Evolutionary conservation across 1,140 invertebrate species (phyloP).

Genomic region (Leptestheria dahalacensis): DNA sequence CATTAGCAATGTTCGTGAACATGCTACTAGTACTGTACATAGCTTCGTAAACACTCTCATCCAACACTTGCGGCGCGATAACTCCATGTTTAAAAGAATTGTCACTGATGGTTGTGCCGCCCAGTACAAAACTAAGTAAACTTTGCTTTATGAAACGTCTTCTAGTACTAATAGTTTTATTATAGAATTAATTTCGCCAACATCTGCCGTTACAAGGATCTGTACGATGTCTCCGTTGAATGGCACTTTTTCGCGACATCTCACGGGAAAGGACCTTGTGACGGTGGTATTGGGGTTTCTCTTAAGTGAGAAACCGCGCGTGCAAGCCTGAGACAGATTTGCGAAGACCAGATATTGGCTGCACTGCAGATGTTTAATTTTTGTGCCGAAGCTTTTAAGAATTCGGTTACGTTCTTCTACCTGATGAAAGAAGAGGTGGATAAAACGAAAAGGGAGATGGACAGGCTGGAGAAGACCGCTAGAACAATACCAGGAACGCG

Average conservation of each 20-base stretch:
- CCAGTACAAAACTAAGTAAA: slow-evolving; percentile 27
- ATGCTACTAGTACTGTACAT: not conserved
- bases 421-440: not conserved
- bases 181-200: slow-evolving; percentile 22
- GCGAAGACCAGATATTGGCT: not conserved
- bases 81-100: not conserved
- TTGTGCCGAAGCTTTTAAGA: not conserved
- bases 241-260: slow-evolving; percentile 25
- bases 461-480: not conserved
- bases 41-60: not conserved
- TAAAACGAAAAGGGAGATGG: not conserved
- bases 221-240: slow-evolving; percentile 23
- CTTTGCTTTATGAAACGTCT: not conserved
- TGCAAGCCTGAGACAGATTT: slow-evolving; percentile 8
- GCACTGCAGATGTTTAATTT: not conserved
- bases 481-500: not conserved
- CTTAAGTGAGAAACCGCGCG: slow-evolving; percentile 20
- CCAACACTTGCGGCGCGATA: not conserved
- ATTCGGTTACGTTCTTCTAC: not conserved
- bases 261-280: slow-evolving; percentile 29
- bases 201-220: slow-evolving; percentile 21
- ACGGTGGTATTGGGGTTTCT: slow-evolving; percentile 24
- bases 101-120: not conserved
- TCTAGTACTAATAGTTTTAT: no score
- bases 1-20: not conserved